Evolutionary conservation across 2,888 invertebrate genomes (phyloP), one percentile per base, ranked within the genome.

Genomic region (Mythimna vitellina): DNA sequence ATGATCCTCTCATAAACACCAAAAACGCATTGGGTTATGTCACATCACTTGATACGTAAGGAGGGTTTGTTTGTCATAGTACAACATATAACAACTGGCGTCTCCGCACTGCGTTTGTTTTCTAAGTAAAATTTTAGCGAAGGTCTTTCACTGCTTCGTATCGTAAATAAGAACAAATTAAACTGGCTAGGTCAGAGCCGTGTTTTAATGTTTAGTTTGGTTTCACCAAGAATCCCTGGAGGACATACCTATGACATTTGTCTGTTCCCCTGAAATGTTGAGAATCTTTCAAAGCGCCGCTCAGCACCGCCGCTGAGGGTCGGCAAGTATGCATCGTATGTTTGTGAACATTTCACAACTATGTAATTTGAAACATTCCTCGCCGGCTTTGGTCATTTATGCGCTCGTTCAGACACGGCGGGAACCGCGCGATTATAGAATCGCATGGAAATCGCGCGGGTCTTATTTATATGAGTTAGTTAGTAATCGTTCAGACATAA

Each of bases 221-320:
- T 83, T 71, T 67, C 65, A 65, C 71, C 79, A 75, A 83, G 76
- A 78, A 82, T 82, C 66, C 68, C 61, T 75, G 65, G 76, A 74
- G 82, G 72, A 65, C 75, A 79, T 80, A 78, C 66, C 70, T 79
- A 78, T 82, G 76, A 80, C 79, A 83, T 85, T 81, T 72, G 78
- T 78, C 51, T 68, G 73, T 70, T 77, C 66, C 54, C 81, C 73
- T 85, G 77, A 85, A 88, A 91, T 91, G 91, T 88, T 73, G 81
- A 87, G 90, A 92, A 93, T 93, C 89, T 88, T 89, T 91, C 87
- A 89, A 89, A 91, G 89, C 83, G 67, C 38, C 86, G 63, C 84
- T 74, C 78, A 83, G 66, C 63, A 73, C 66, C 65, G 62, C 80
- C 76, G 69, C 80, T 78, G 73, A 83, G 78, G 84, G 82, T 73